Conservation (phyloP, 2,888 invertebrate species). For the Drosophila dives region DNA sequence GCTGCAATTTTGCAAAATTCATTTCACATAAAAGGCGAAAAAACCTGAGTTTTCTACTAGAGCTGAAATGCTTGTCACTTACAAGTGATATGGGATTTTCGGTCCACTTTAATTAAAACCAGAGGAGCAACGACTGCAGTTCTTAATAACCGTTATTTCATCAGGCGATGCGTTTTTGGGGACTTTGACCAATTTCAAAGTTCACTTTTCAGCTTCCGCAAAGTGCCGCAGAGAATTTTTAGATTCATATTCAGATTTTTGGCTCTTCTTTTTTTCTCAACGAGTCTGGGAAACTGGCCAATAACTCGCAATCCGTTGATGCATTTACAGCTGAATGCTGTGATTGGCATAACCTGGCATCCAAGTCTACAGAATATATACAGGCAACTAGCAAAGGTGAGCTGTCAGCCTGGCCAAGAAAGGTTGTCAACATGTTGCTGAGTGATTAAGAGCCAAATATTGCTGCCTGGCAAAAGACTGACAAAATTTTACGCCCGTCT, state of each 20-base stretch:
- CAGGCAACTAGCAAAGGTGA: not conserved
- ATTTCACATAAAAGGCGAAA: not conserved
- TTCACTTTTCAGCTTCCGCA: not conserved
- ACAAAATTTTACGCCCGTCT: not conserved
- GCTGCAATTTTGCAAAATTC: not conserved
- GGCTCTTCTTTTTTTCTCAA: not conserved
- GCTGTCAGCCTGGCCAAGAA: not conserved
- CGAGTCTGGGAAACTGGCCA: not conserved
- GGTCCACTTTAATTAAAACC: not conserved
- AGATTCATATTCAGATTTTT: not conserved
- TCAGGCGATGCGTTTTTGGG: not conserved
- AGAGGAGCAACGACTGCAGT: not conserved
- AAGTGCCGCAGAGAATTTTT: not conserved
- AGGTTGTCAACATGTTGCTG: not conserved
- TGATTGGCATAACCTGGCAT: not conserved
- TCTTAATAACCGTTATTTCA: not conserved
- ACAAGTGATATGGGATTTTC: not conserved
- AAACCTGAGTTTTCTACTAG: not conserved
- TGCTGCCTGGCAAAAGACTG: not conserved
- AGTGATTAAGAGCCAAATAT: not conserved
- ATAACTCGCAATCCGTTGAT: not conserved
- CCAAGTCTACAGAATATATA: not conserved
- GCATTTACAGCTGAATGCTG: not conserved
- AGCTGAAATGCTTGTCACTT: not conserved
- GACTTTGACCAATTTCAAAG: not conserved